Conservation (phyloP, 2,888 invertebrate species). For the Halictus ligatus region DNA sequence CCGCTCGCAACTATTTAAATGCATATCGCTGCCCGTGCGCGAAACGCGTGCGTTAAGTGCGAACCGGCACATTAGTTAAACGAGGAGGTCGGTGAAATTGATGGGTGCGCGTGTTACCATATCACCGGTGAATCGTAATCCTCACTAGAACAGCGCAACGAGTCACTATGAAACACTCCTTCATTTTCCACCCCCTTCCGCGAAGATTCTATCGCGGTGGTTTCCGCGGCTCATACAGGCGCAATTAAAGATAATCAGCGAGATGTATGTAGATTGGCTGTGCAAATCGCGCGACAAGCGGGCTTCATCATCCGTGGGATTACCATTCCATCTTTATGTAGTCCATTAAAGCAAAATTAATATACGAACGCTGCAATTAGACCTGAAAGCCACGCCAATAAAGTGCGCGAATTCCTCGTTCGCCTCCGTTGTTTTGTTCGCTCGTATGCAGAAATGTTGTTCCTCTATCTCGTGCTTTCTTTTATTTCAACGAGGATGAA, state of each 20-base stretch:
- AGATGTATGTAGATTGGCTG: constrained; percentile 25
- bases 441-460: background rate
- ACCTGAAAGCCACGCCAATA: background rate
- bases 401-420: background rate
- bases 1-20: background rate
- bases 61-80: constrained; percentile 6
- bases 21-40: background rate
- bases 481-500: background rate
- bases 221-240: constrained; percentile 25
- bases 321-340: constrained; percentile 9
- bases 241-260: constrained; percentile 45
- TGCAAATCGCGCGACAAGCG: constrained; percentile 23
- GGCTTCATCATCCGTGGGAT: constrained; percentile 22
- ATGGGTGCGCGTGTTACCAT: background rate
- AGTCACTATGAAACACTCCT: constrained; percentile 22
- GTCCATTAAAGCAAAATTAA: background rate
- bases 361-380: background rate
- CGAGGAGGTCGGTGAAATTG: constrained; percentile 24
- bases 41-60: background rate
- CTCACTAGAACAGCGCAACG: constrained; percentile 13
- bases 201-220: constrained; percentile 23
- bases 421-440: background rate
- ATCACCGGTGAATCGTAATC: constrained; percentile 29
- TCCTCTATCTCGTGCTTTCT: background rate
- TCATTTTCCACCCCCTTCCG: constrained; percentile 33